These are phyloP conservation scores for Cirrhinus molitorella DNA, from an alignment of 2,797 vertebrate species.

Conservation along the genomic window DNA sequence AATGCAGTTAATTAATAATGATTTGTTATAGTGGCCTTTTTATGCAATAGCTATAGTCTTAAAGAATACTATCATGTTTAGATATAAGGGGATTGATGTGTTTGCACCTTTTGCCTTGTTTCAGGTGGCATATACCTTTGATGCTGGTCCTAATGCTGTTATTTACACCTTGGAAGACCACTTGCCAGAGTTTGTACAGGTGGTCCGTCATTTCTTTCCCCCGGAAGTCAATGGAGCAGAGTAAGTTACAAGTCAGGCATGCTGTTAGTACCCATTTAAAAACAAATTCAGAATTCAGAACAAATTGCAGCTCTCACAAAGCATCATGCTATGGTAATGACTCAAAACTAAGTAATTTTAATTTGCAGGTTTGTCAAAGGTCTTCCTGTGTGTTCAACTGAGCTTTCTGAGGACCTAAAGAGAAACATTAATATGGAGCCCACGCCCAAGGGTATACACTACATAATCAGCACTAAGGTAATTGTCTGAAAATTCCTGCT, in stretches of 20 bases:
- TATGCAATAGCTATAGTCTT: background rate
- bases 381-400: constrained; percentile 71
- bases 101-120: background rate
- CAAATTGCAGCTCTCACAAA: too few species aligned
- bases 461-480: constrained; percentile 92
- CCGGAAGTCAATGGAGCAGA: constrained; percentile 81
- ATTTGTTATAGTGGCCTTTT: background rate
- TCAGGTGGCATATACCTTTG: constrained; percentile 94
- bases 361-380: constrained; percentile 87
- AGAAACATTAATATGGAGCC: constrained; percentile 77
- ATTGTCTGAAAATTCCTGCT: constrained; percentile 1
- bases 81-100: background rate
- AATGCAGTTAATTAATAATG: background rate
- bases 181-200: constrained; percentile 84
- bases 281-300: too few species aligned
- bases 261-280: background rate
- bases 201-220: constrained; percentile 87
- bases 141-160: constrained; percentile 94
- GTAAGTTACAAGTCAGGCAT: constrained; percentile 76
- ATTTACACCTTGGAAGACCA: constrained; percentile 86
- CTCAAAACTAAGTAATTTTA: background rate
- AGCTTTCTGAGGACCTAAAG: constrained; percentile 80
- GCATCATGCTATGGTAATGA: background rate
- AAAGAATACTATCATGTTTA: background rate
- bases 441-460: constrained; percentile 78